Evolutionary conservation across 2,797 vertebrate genomes (phyloP).

Genomic region (Valencia hispanica): DNA sequence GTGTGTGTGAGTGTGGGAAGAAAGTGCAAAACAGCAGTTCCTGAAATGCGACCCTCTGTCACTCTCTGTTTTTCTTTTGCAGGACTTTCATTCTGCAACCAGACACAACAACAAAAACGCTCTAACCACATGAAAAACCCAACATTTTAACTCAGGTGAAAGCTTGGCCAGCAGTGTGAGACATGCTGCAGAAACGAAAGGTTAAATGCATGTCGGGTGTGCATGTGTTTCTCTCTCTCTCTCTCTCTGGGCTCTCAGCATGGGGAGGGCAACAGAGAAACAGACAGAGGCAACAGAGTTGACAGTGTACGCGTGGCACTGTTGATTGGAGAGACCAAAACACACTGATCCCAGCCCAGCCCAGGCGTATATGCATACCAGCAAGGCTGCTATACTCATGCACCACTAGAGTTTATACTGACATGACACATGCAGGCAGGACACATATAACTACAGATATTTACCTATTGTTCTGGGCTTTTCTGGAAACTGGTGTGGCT

Average conservation of each 20-base stretch:
- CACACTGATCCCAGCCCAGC: constrained; percentile 84
- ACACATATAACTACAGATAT: constrained; percentile 36
- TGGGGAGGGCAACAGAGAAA: constrained; percentile 25
- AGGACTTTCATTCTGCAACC: constrained; percentile 24
- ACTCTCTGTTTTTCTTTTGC: neutral
- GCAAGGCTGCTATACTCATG: neutral
- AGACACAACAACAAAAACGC: constrained; percentile 20
- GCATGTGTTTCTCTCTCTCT: neutral
- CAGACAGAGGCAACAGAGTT: constrained; percentile 66
- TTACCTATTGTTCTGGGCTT: constrained; percentile 95
- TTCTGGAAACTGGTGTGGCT: constrained; percentile 90
- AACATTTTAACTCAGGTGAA: constrained; percentile 12
- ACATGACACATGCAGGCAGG: neutral
- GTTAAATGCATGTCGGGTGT: constrained; percentile 16
- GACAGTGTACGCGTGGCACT: constrained; percentile 94
- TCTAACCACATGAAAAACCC: constrained; percentile 38
- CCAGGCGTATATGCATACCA: constrained; percentile 49
- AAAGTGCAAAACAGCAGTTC: neutral
- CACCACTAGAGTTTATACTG: neutral
- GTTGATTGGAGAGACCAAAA: constrained; percentile 90
- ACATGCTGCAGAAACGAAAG: constrained; percentile 30
- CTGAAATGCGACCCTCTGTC: constrained; percentile 1
- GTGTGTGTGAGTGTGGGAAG: neutral
- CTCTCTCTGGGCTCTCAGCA: neutral
- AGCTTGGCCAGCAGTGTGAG: constrained; percentile 4